These are phyloP conservation scores for Sula dactylatra DNA, from an alignment of 2,113 vertebrate genomes.

Conservation along the genomic window DNA sequence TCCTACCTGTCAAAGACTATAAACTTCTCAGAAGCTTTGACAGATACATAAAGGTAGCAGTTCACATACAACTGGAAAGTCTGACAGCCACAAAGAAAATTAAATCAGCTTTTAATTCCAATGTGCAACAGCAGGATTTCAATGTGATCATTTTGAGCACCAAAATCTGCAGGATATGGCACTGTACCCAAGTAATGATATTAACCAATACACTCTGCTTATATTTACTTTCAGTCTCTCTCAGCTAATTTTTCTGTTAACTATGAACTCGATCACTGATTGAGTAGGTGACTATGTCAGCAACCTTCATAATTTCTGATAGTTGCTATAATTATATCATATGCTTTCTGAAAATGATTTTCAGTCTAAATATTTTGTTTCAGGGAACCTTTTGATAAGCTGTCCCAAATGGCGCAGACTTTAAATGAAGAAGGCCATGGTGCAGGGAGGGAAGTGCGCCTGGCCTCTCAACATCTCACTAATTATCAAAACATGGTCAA, in stretches of 20 bases:
- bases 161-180: not conserved
- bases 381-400: slow-evolving; percentile 87
- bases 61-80: not conserved
- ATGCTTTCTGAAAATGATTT: not conserved
- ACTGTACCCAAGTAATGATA: not conserved
- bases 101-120: not conserved
- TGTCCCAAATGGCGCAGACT: slow-evolving; percentile 84
- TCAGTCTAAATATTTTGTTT: not conserved
- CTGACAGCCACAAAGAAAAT: not conserved
- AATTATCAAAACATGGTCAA: slow-evolving; percentile 85
- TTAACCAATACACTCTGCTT: rapidly evolving
- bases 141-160: not conserved
- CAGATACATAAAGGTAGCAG: not conserved
- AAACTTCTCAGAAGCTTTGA: not conserved
- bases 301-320: not conserved
- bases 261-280: not conserved
- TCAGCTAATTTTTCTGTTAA: not conserved
- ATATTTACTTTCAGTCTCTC: not conserved
- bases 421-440: slow-evolving; percentile 84
- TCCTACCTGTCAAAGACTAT: not conserved
- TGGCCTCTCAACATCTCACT: slow-evolving; percentile 81
- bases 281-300: not conserved
- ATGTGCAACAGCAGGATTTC: not conserved
- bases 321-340: not conserved
- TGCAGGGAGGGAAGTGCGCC: slow-evolving; percentile 77